Evolutionary conservation across 2,113 vertebrate genomes (phyloP), one percentile per base, ranked within the genome.

Genomic region (Phalacrocorax carbo): DNA sequence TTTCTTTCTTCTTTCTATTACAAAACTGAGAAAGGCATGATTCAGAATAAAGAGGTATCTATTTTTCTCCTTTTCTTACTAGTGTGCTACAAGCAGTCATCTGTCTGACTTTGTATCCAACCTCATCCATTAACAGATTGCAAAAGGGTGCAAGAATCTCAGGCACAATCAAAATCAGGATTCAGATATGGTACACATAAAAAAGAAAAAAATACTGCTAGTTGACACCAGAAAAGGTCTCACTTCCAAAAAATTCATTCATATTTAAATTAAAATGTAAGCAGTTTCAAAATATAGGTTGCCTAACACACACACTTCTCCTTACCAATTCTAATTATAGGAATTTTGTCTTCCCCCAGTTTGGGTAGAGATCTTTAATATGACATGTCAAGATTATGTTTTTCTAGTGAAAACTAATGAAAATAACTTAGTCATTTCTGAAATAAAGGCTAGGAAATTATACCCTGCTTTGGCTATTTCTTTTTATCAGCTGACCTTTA

Each of bases 191-290:
- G 13, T 44, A 66, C 7, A 48, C 73, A 34, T 30, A 9, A 42
- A 46, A 21, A 17, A 2, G n/a, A 13, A 34, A 7, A 23, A 30
- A 60, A 44, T 34, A 13, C 0, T 29, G 44, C 11, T 19, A 23
- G 0, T 2, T 46, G 15, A 60, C 7, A 51, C 4, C 29, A 73
- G n/a, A 52, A 69, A 86, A 10, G 1, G 1, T 2, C 2, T 76
- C 9, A 17, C 22, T 40, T 73, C 10, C 16, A 75, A 72, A 91
- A 29, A 15, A 10, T 13, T 10, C 46, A 44, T 54, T 70, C 4
- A 5, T 38, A 51, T 55, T 71, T 68, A 57, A 72, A 51, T 38
- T 68, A 60, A 57, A 58, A 34, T 18, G 4, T 7, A 62, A 55
- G 36, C 17, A 36, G 3, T 54, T 89, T 61, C 42, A 89, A 86